Conservation (phyloP, 2,113 vertebrate genomes). For the Eulemur rufifrons region DNA sequence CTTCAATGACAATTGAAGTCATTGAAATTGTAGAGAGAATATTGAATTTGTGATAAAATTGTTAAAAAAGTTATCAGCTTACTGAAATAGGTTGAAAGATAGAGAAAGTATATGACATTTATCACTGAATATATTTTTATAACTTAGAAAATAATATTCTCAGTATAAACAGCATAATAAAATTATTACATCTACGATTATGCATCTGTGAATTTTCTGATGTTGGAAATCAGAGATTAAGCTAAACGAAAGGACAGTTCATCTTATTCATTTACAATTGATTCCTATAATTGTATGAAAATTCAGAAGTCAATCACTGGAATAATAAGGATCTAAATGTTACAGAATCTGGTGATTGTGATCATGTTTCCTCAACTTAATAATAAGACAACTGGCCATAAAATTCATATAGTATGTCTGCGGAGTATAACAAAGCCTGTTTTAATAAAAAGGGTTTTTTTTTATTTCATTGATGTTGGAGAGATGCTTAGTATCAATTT, state of each 20-base stretch:
- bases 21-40: neutral
- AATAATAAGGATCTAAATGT: neutral
- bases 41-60: neutral
- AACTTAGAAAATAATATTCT: neutral
- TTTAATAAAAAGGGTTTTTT: conserved; percentile 31
- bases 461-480: neutral
- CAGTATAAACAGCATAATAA: neutral
- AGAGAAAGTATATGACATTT: neutral
- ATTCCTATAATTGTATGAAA: neutral
- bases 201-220: neutral
- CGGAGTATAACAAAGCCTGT: neutral
- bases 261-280: neutral
- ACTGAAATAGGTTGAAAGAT: neutral
- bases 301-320: neutral
- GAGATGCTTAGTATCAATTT: conserved; percentile 24
- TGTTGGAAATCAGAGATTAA: neutral
- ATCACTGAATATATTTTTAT: neutral
- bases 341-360: neutral
- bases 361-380: neutral
- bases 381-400: neutral
- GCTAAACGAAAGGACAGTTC: neutral
- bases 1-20: neutral
- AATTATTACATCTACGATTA: neutral
- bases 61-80: neutral
- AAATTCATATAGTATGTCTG: neutral